phyloP scores from a whole-genome alignment of 2,888 invertebrate genomes.

The Embidobia sp. region DNA sequence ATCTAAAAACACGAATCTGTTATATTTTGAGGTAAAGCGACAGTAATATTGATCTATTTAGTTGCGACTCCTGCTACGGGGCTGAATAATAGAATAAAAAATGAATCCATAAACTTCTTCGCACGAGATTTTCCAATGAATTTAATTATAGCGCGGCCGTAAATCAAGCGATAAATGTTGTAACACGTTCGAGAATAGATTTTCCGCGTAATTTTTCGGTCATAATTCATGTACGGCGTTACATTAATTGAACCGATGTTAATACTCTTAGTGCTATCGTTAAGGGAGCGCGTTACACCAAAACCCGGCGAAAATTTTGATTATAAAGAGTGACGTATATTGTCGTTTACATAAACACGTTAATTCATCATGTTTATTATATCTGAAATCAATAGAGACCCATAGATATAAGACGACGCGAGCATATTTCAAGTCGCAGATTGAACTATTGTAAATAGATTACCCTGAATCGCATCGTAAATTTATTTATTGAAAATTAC shows the following conservation, averaged over 20 bases:
- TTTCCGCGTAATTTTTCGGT: conserved; percentile 18
- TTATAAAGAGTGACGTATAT: neutral
- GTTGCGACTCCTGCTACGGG: too few species aligned
- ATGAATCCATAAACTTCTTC: too few species aligned
- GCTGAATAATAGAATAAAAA: too few species aligned
- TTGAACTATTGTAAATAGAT: conserved; percentile 1
- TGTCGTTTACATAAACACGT: neutral
- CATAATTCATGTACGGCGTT: conserved; percentile 12
- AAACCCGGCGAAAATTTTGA: neutral
- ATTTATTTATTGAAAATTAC: too few species aligned
- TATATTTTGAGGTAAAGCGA: too few species aligned
- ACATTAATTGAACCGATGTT: conserved; percentile 16
- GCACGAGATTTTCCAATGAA: neutral
- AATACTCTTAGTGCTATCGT: neutral
- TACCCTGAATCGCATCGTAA: too few species aligned
- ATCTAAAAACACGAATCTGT: too few species aligned
- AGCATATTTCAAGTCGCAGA: conserved; percentile 1
- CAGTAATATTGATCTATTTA: too few species aligned
- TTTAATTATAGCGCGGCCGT: conserved; percentile 11
- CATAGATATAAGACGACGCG: conserved; percentile 12
- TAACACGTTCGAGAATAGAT: neutral
- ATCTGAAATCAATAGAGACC: conserved; percentile 9
- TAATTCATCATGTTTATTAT: conserved; percentile 15
- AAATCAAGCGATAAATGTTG: conserved; percentile 15
- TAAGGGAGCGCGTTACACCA: neutral